These are phyloP conservation scores for Drosophila cracens DNA, from an alignment of 2,888 invertebrate species.

Conservation along the genomic window DNA sequence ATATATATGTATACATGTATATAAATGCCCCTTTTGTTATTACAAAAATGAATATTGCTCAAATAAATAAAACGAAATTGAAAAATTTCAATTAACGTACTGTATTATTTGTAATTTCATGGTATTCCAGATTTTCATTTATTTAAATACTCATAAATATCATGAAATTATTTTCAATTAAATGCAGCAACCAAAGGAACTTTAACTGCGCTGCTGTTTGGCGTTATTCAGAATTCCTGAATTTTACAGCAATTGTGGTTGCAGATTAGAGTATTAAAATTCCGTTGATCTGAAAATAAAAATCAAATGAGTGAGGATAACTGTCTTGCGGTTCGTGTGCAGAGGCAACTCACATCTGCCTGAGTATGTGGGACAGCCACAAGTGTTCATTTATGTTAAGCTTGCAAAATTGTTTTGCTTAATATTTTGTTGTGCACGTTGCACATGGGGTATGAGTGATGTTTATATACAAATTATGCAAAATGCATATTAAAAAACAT, in stretches of 20 bases:
- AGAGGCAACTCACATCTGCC: background rate
- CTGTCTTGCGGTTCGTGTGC: conserved; percentile 5
- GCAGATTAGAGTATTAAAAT: conserved; percentile 5
- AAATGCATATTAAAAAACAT: conserved; percentile 72
- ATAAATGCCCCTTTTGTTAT: background rate
- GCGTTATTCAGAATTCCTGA: background rate
- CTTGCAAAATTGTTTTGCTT: conserved; percentile 77
- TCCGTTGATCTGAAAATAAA: conserved; percentile 8
- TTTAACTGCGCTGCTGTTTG: no score
- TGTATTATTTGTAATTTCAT: background rate
- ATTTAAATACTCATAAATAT: background rate
- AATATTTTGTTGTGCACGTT: conserved; percentile 57
- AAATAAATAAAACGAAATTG: conserved; percentile 20
- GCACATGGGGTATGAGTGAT: conserved; percentile 79
- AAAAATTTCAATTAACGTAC: background rate
- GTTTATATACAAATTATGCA: conserved; percentile 80
- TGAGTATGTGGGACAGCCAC: conserved; percentile 27
- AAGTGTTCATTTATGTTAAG: conserved; percentile 78
- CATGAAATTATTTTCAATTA: conserved; percentile 43
- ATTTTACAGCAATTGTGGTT: conserved; percentile 17
- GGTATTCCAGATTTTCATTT: background rate
- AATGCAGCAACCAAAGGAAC: conserved; percentile 21
- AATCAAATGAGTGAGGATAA: background rate
- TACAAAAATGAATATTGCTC: conserved; percentile 22
- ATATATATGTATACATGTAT: no score